Conservation (phyloP, 2,797 vertebrate genomes). For the Lepus townsendii region DNA sequence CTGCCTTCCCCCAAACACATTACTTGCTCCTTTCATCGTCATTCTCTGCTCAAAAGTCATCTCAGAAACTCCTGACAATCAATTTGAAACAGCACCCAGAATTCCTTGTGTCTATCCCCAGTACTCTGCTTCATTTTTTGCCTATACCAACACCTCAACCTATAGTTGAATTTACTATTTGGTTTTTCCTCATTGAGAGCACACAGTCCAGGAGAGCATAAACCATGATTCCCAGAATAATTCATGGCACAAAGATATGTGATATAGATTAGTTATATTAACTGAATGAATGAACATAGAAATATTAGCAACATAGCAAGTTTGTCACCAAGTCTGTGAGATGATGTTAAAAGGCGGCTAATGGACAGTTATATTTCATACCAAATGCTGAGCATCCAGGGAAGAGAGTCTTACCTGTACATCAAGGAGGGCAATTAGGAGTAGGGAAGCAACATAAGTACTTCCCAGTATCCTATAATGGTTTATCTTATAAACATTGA, state of each 20-base stretch:
- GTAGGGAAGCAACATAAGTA: neutral
- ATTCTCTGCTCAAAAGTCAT: neutral
- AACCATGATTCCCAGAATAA: neutral
- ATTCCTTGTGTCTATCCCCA: neutral
- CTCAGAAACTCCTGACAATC: neutral
- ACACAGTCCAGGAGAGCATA: neutral
- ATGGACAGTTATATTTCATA: neutral
- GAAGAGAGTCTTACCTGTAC: neutral
- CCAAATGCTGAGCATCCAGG: neutral
- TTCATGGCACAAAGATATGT: neutral
- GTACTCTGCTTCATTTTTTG: neutral
- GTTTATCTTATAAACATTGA: neutral
- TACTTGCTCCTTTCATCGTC: neutral
- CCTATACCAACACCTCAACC: neutral
- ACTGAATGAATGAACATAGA: neutral
- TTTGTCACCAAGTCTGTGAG: neutral
- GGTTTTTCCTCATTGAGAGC: neutral
- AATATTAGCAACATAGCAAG: neutral
- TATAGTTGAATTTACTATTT: neutral
- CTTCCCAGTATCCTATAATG: neutral
- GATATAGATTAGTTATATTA: constrained; percentile 17
- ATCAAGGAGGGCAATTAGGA: neutral
- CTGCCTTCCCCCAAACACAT: neutral
- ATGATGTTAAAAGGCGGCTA: neutral
- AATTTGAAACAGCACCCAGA: neutral